Conservation (phyloP, 1,140 invertebrate species). For the Pseudomyrmex cubaensis region DNA sequence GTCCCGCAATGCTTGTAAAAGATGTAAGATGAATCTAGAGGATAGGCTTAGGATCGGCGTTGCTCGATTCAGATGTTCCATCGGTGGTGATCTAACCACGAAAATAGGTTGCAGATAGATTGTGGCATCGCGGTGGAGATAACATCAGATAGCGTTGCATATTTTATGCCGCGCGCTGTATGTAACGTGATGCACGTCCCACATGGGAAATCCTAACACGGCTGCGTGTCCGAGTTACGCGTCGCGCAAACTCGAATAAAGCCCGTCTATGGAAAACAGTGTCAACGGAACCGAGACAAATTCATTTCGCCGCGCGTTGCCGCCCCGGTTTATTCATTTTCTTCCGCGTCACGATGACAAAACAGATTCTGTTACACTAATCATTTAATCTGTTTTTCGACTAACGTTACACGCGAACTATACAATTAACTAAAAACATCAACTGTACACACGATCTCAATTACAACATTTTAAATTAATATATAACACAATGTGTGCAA, state of each 20-base stretch:
- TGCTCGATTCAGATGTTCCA: constrained; percentile 5
- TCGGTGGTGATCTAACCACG: constrained; percentile 50
- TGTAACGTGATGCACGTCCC: constrained; percentile 80
- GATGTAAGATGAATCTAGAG: neutral
- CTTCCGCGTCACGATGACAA: constrained; percentile 18
- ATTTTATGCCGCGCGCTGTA: constrained; percentile 79
- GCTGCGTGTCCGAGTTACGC: constrained; percentile 75
- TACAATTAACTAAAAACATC: neutral
- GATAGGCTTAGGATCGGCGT: neutral
- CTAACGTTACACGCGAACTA: neutral
- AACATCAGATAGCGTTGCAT: constrained; percentile 76
- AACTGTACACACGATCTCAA: neutral
- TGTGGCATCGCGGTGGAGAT: constrained; percentile 56
- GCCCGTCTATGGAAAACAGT: constrained; percentile 69
- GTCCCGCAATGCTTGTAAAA: neutral
- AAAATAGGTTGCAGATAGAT: constrained; percentile 62
- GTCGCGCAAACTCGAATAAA: constrained; percentile 56
- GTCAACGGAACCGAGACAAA: constrained; percentile 40
- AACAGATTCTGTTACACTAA: constrained; percentile 12
- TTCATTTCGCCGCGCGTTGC: constrained; percentile 25
- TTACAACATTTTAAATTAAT: neutral
- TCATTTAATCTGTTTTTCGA: constrained; percentile 23
- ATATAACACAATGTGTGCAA: too few relatives aligned
- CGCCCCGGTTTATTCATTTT: constrained; percentile 40
- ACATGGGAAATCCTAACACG: constrained; percentile 82